A percentile compares a stretch with the other conserved stretches of the same genome.
Evolutionary conservation across 2,113 vertebrate genomes (phyloP).

Genomic region (Sapayoa aenigma): DNA sequence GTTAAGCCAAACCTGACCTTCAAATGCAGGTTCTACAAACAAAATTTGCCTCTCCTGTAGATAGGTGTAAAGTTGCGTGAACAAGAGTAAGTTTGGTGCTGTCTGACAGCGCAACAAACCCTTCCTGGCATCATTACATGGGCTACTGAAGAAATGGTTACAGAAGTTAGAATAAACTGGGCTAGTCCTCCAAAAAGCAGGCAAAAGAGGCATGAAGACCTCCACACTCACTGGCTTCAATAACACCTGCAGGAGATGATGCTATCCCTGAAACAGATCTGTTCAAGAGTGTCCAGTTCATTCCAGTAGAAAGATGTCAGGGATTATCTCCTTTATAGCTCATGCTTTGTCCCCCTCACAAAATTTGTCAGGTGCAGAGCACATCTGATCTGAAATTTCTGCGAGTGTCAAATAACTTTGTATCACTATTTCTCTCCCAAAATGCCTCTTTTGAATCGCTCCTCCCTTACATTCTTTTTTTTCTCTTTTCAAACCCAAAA

Average conservation of each 20-base stretch:
- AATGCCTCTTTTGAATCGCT: not conserved
- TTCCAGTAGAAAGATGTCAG: not conserved
- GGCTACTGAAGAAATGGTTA: not conserved
- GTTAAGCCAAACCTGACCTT: not conserved
- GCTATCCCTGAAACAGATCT: not conserved
- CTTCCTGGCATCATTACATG: not conserved
- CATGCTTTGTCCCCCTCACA: not conserved
- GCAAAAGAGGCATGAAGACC: fast-evolving
- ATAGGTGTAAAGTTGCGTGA: not conserved
- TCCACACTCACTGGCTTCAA: not conserved
- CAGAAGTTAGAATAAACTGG: not conserved
- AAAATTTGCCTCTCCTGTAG: not conserved
- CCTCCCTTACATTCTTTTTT: not conserved
- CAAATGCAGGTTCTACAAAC: not conserved
- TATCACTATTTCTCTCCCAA: not conserved
- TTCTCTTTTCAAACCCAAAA: not conserved
- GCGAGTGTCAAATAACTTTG: not conserved
- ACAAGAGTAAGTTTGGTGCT: not conserved
- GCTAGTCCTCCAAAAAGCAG: not conserved
- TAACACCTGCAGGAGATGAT: not conserved
- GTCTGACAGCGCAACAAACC: not conserved
- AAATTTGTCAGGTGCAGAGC: not conserved
- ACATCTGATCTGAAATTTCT: not conserved
- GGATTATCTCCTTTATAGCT: not conserved
- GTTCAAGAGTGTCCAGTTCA: not conserved